phyloP scores from a whole-genome alignment of 2,113 vertebrate species.

The Gymnobelideus leadbeateri region DNA sequence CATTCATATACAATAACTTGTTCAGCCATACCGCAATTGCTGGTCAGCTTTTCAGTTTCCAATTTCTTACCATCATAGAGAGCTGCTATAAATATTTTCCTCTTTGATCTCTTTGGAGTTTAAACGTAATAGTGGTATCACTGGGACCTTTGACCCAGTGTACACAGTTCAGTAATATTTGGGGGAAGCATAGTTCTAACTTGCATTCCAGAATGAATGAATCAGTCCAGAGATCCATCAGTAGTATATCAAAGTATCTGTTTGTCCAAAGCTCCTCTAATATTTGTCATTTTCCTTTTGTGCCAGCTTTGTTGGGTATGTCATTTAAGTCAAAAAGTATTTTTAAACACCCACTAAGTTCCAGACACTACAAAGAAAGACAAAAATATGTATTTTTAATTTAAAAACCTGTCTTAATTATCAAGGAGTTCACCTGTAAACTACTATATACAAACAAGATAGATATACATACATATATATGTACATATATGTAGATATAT shows the following conservation, averaged over 20 bases:
- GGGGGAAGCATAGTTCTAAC: not conserved
- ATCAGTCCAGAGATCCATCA: not conserved
- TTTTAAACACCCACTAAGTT: not conserved
- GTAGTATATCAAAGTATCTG: not conserved
- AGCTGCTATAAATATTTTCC: no score
- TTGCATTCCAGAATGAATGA: not conserved
- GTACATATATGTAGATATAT: not conserved
- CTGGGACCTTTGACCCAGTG: not conserved
- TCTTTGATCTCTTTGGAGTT: no score
- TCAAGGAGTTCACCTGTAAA: not conserved
- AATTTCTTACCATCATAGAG: no score
- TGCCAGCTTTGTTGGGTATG: not conserved
- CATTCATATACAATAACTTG: no score
- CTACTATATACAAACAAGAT: not conserved
- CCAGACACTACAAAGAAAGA: not conserved
- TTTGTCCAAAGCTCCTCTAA: not conserved
- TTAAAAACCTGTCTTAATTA: not conserved
- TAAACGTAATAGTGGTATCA: not conserved
- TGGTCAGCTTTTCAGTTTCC: no score
- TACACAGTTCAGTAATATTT: not conserved
- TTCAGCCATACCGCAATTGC: no score
- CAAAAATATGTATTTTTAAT: not conserved
- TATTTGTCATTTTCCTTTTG: not conserved
- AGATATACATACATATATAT: not conserved
- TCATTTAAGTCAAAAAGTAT: not conserved